These are phyloP conservation scores for Scophthalmus maximus DNA, from an alignment of 2,113 vertebrate species.

Conservation along the genomic window DNA sequence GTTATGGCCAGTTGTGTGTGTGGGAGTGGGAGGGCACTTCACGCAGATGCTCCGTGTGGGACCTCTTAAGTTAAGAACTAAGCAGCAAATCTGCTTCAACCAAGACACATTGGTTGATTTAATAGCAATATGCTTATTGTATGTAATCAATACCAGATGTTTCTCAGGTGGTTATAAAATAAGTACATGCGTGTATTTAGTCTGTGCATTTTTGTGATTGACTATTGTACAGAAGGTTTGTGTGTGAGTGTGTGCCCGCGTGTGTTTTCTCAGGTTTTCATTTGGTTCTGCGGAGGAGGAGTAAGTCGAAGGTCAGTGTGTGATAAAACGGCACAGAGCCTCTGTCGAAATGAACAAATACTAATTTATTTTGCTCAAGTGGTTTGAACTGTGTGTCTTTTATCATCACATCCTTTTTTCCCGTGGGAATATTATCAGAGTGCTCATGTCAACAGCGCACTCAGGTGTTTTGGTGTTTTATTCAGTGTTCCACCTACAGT, in stretches of 20 bases:
- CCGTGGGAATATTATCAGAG: slow-evolving; percentile 34
- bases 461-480: neutral
- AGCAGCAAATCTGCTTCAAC: too few relatives aligned
- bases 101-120: too few relatives aligned
- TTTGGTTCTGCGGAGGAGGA: slow-evolving; percentile 9
- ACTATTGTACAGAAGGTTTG: neutral
- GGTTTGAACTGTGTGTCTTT: slow-evolving; percentile 1
- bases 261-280: slow-evolving; percentile 20
- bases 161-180: neutral
- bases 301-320: slow-evolving; percentile 51
- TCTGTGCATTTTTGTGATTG: neutral
- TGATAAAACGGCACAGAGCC: slow-evolving; percentile 16
- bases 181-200: too few relatives aligned
- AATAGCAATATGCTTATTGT: too few relatives aligned
- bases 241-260: slow-evolving; percentile 5
- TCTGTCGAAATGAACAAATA: slow-evolving; percentile 6
- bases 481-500: neutral
- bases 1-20: too few relatives aligned
- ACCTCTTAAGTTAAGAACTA: too few relatives aligned
- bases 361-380: neutral
- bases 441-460: neutral
- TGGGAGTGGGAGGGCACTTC: too few relatives aligned
- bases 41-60: too few relatives aligned
- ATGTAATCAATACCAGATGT: neutral
- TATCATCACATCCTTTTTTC: slow-evolving; percentile 18